phyloP scores from a whole-genome alignment of 2,888 invertebrate genomes.

The Actias luna region DNA sequence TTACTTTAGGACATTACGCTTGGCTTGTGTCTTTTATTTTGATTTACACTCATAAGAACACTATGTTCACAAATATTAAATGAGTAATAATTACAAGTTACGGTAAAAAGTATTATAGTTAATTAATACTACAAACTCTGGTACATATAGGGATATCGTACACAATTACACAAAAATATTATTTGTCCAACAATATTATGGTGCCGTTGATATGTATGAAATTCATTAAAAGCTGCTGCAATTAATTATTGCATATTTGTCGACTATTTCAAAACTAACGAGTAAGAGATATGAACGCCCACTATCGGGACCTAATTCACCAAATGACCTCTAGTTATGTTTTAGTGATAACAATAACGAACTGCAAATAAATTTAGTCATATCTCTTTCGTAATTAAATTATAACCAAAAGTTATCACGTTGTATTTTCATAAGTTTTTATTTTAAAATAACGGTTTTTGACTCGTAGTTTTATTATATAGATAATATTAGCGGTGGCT shows the following conservation, averaged over 20 bases:
- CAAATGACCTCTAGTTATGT: constrained; percentile 39
- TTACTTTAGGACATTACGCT: no score
- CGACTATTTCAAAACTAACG: constrained; percentile 30
- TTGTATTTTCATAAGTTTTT: not conserved
- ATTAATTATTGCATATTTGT: constrained; percentile 18
- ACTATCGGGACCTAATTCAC: constrained; percentile 40
- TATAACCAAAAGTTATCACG: not conserved
- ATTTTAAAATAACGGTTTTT: not conserved
- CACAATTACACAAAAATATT: not conserved
- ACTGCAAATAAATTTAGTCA: constrained; percentile 1
- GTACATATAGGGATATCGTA: not conserved
- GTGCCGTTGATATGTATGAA: constrained; percentile 13
- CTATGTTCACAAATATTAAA: not conserved
- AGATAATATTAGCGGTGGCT: no score
- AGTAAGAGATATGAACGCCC: constrained; percentile 37
- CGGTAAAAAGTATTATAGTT: not conserved
- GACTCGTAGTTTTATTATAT: not conserved
- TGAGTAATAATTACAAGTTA: not conserved
- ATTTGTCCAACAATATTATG: not conserved
- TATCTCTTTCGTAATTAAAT: not conserved
- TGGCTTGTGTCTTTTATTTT: not conserved
- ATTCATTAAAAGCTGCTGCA: constrained; percentile 17
- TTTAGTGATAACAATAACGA: constrained; percentile 34
- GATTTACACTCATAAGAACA: not conserved
- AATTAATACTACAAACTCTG: not conserved